Conservation (phyloP, 2,113 vertebrate genomes). For the Sinocyclocheilus rhinocerous region DNA sequence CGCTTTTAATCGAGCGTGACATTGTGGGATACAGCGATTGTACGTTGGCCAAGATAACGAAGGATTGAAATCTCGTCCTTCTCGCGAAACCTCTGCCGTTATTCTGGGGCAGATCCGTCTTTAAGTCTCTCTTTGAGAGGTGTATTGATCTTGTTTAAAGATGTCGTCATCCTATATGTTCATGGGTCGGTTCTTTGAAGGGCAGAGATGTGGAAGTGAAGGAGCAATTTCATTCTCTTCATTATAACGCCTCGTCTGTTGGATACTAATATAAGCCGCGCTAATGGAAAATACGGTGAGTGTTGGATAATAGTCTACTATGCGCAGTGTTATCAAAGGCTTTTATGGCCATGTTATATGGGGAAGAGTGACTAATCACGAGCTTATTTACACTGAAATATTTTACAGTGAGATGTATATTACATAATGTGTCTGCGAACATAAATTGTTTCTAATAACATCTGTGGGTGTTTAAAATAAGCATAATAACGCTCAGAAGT, state of each 20-base stretch:
- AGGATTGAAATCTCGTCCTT: not conserved
- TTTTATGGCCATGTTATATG: conserved; percentile 11
- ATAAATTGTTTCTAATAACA: not conserved
- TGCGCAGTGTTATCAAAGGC: not conserved
- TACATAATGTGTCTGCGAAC: not conserved
- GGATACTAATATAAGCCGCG: not conserved
- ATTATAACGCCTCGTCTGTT: not conserved
- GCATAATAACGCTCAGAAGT: not conserved
- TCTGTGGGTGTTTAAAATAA: not conserved
- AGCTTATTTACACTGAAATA: not conserved
- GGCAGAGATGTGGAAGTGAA: conserved; percentile 45
- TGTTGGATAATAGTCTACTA: not conserved
- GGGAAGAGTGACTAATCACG: conserved; percentile 8
- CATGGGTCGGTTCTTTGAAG: conserved; percentile 18
- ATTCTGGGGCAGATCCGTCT: not conserved
- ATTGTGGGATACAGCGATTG: not conserved
- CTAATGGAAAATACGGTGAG: conserved; percentile 52
- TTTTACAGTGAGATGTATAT: not conserved
- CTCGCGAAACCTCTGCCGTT: conserved; percentile 7
- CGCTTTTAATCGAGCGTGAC: conserved; percentile 8
- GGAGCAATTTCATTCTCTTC: not conserved
- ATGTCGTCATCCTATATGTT: conserved; percentile 39
- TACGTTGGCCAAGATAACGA: not conserved
- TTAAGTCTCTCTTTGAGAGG: conserved; percentile 16
- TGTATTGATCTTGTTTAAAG: conserved; percentile 34